These are phyloP conservation scores for Nipponacmea schrenckii DNA, from an alignment of 2,888 invertebrate species.

Conservation along the genomic window DNA sequence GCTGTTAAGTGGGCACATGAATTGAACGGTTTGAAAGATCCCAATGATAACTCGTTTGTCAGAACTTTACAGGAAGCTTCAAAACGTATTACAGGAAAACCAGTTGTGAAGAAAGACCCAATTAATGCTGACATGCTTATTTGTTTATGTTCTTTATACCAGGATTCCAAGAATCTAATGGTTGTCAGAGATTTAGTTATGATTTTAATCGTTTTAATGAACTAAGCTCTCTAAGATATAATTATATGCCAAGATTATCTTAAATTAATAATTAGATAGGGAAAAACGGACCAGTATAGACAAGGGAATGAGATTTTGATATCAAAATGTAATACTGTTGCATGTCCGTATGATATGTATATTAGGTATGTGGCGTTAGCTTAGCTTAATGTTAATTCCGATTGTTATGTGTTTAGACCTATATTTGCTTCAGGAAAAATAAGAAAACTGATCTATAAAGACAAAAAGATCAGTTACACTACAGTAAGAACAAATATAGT, in stretches of 20 bases:
- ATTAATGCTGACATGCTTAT: constrained; percentile 24
- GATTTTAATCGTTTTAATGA: constrained; percentile 21
- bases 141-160: constrained; percentile 14
- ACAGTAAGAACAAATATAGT: not conserved
- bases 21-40: not conserved
- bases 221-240: not conserved
- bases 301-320: not conserved
- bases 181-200: constrained; percentile 17
- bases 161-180: constrained; percentile 9
- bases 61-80: constrained; percentile 27
- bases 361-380: not conserved
- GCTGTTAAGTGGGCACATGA: not conserved
- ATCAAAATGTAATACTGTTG: not conserved
- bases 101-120: constrained; percentile 26
- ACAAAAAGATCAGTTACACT: not conserved
- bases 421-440: constrained; percentile 21
- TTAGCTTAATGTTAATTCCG: not conserved
- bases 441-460: not conserved
- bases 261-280: constrained; percentile 23
- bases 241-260: not conserved
- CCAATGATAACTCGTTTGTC: constrained; percentile 24
- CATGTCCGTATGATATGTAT: not conserved
- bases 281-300: not conserved
- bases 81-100: constrained; percentile 20
- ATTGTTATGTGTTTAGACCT: constrained; percentile 25